A percentile compares a stretch with the other conserved stretches of the same genome.
phyloP scores from a whole-genome alignment of 2,888 invertebrate species.

The Gibbula magus region DNA sequence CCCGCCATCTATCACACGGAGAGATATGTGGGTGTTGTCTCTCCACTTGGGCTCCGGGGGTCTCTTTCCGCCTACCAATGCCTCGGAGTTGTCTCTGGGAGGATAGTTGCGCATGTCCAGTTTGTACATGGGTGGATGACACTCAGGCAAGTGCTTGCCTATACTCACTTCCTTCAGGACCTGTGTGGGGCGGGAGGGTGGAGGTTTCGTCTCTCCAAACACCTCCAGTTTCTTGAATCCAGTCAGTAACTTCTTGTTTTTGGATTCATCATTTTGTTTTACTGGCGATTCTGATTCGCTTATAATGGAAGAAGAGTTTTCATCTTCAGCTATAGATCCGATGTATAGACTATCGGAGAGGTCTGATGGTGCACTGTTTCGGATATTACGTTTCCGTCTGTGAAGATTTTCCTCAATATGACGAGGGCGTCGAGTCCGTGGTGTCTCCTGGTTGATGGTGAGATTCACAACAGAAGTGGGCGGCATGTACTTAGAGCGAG shows the following conservation, averaged over 20 bases:
- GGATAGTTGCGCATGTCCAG: slow-evolving; percentile 37
- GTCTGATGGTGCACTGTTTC: background rate
- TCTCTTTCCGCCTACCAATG: background rate
- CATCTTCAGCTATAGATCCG: background rate
- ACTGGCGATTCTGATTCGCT: background rate
- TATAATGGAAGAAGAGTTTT: background rate
- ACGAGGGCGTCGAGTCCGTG: background rate
- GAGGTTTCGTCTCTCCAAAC: slow-evolving; percentile 4
- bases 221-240: slow-evolving; percentile 19
- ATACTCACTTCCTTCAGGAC: background rate
- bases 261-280: background rate
- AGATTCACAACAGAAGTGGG: slow-evolving; percentile 15
- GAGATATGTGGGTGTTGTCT: background rate
- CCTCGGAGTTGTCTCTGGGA: background rate
- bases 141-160: slow-evolving; percentile 23
- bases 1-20: background rate
- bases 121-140: slow-evolving; percentile 31
- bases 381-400: background rate
- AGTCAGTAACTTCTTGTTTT: background rate
- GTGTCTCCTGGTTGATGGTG: background rate
- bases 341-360: background rate
- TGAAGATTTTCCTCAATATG: slow-evolving; percentile 1
- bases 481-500: background rate
- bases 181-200: background rate
- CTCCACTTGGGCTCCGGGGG: background rate